These are phyloP conservation scores for Acleris laterana DNA, from an alignment of 2,888 invertebrate species.

Conservation along the genomic window DNA sequence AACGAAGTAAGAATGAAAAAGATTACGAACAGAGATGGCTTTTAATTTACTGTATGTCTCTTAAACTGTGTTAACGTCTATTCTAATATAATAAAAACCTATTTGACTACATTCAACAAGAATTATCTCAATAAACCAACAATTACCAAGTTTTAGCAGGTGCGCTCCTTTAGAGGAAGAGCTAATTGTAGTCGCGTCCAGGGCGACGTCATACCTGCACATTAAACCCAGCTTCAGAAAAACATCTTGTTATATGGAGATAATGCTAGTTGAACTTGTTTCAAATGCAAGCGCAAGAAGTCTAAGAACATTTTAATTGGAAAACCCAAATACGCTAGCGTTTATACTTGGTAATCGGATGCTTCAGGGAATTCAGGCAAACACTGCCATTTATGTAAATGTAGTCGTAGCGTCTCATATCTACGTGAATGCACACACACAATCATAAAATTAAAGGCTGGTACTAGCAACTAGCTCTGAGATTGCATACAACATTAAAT, in stretches of 20 bases:
- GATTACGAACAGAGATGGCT: too few relatives aligned
- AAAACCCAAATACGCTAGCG: slow-evolving; percentile 23
- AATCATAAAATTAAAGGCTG: too few relatives aligned
- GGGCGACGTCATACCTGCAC: slow-evolving; percentile 61
- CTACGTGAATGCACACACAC: too few relatives aligned
- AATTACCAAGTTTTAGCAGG: slow-evolving; percentile 74
- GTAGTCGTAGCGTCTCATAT: too few relatives aligned
- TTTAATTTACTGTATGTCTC: too few relatives aligned
- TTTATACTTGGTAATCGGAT: not conserved
- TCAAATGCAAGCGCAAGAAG: slow-evolving; percentile 22
- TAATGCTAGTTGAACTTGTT: slow-evolving; percentile 58
- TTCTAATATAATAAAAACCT: not conserved
- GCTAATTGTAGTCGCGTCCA: slow-evolving; percentile 62
- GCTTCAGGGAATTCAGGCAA: slow-evolving; percentile 4
- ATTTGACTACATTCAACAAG: slow-evolving; percentile 52
- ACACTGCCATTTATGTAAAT: not conserved
- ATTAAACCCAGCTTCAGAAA: slow-evolving; percentile 61
- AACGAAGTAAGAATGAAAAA: too few relatives aligned
- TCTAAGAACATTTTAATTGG: slow-evolving; percentile 33
- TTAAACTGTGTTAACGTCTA: not conserved
- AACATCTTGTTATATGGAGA: slow-evolving; percentile 58
- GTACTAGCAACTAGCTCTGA: too few relatives aligned
- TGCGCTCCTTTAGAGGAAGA: slow-evolving; percentile 68
- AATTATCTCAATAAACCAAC: slow-evolving; percentile 57
- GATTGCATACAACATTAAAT: too few relatives aligned